A percentile compares a stretch with the other conserved stretches of the same genome.
Evolutionary conservation across 2,888 invertebrate genomes (phyloP).

Genomic region (Pherbina coryleti): DNA sequence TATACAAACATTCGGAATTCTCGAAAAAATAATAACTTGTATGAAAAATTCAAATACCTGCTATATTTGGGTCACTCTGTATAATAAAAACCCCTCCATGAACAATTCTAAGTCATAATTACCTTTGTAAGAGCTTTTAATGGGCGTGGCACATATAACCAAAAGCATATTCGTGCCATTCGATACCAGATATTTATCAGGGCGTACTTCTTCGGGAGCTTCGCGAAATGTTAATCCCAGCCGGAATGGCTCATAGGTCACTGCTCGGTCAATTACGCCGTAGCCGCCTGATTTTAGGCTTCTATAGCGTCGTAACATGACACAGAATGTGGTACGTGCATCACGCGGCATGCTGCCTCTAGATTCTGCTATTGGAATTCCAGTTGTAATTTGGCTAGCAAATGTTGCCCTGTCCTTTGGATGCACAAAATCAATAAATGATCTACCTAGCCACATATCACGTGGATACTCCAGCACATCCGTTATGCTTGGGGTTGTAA

Average conservation of each 20-base stretch:
- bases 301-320: constrained; percentile 78
- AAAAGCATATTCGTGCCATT: constrained; percentile 73
- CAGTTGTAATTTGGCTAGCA: constrained; percentile 80
- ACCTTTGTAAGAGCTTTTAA: constrained; percentile 85
- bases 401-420: constrained; percentile 81
- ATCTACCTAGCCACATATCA: constrained; percentile 87
- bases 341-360: constrained; percentile 68
- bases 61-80: no score
- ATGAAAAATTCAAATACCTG: no score
- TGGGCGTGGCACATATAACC: constrained; percentile 80
- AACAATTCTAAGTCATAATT: constrained; percentile 48
- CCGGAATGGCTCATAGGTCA: constrained; percentile 79
- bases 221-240: constrained; percentile 80
- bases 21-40: no score
- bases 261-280: constrained; percentile 73
- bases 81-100: no score
- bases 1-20: no score
- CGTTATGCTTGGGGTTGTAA: constrained; percentile 79
- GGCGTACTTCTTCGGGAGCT: constrained; percentile 70
- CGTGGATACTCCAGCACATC: constrained; percentile 81
- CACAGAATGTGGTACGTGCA: constrained; percentile 72
- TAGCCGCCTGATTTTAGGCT: constrained; percentile 75
- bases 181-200: constrained; percentile 61
- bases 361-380: constrained; percentile 73
- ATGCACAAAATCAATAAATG: constrained; percentile 89